Evolutionary conservation across 2,797 vertebrate genomes (phyloP), one percentile per base, ranked within the genome.

Genomic region (Glossophaga mutica): DNA sequence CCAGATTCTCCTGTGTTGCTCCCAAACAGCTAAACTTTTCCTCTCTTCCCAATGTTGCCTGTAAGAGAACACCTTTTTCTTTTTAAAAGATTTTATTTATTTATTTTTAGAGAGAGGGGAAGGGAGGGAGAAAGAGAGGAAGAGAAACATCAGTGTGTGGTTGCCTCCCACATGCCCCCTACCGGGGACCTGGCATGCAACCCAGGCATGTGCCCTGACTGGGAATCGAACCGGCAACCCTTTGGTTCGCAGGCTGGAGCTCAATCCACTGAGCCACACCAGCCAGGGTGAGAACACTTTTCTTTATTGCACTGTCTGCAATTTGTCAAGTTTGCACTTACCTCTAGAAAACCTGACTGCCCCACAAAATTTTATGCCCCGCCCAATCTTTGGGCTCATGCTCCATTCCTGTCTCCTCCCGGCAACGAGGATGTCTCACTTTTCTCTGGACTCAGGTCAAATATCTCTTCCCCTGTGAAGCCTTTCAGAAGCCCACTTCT

Each of bases 201-300:
- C n/a, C n/a, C n/a, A n/a, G n/a, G n/a, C n/a, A n/a, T n/a, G n/a
- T n/a, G n/a, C n/a, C n/a, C n/a, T n/a, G n/a, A n/a, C n/a, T n/a
- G n/a, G n/a, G n/a, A n/a, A n/a, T n/a, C n/a, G n/a, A n/a, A n/a
- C n/a, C n/a, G n/a, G n/a, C n/a, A n/a, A n/a, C n/a, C n/a, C n/a
- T n/a, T n/a, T n/a, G n/a, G n/a, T n/a, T n/a, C n/a, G n/a, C n/a
- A n/a, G n/a, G n/a, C n/a, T n/a, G n/a, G n/a, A n/a, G n/a, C n/a
- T n/a, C n/a, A n/a, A n/a, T n/a, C n/a, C n/a, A n/a, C n/a, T n/a
- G n/a, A n/a, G n/a, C n/a, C n/a, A n/a, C n/a, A n/a, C n/a, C n/a
- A n/a, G n/a, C n/a, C n/a, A n/a, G n/a, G n/a, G n/a, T n/a, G 7
- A 71, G n/a, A 52, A 88, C 3, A 24, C 22, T 88, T 89, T 79